Conservation (phyloP, 2,797 vertebrate genomes). For the Xenopus petersii region DNA sequence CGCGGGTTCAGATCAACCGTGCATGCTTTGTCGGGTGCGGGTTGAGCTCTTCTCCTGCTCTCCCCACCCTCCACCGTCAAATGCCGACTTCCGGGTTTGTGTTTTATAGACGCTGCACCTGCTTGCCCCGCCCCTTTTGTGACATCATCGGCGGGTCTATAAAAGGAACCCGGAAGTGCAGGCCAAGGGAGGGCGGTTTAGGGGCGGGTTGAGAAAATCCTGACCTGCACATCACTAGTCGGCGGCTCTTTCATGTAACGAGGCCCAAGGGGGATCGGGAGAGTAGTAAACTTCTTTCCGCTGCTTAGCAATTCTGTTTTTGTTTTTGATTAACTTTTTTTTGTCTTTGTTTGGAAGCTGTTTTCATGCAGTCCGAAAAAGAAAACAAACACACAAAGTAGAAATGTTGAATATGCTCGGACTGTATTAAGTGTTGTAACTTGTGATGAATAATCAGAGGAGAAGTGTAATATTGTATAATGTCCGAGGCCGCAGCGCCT, state of each 20-base stretch:
- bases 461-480: constrained; percentile 42
- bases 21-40: no score
- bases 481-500: no score
- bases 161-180: no score
- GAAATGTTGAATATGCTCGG: constrained; percentile 30
- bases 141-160: no score
- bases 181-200: no score
- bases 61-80: no score
- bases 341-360: constrained; percentile 64
- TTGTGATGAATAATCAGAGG: constrained; percentile 39
- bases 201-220: no score
- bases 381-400: background rate
- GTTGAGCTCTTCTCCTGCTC: no score
- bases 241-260: background rate
- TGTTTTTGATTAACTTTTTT: constrained; percentile 40
- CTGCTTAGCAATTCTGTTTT: constrained; percentile 76
- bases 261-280: constrained; percentile 45
- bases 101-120: no score
- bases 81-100: no score
- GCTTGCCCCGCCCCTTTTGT: no score
- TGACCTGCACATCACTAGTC: background rate
- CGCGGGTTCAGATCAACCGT: no score
- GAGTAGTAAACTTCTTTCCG: constrained; percentile 81
- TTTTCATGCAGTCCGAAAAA: constrained; percentile 46
- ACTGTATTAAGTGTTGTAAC: constrained; percentile 16